phyloP scores from a whole-genome alignment of 1,140 invertebrate species.

The Pseudomyrmex gracilis region DNA sequence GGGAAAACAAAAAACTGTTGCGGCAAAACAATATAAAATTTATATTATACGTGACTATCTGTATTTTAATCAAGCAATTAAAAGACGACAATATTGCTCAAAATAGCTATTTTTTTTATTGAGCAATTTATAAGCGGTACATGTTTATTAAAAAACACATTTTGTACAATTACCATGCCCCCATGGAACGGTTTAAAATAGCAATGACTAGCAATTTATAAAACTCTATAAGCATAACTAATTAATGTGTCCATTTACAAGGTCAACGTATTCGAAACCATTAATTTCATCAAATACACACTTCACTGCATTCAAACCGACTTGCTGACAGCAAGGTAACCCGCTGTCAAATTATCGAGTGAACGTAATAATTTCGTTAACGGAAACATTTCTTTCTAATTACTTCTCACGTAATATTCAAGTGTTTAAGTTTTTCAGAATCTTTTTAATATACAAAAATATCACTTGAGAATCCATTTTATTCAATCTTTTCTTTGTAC shows the following conservation, averaged over 20 bases:
- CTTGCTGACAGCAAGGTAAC: not conserved
- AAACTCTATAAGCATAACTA: conserved; percentile 48
- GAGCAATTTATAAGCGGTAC: not conserved
- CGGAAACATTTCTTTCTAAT: conserved; percentile 60
- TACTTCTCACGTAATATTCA: not conserved
- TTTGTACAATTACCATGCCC: not conserved
- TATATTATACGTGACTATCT: not conserved
- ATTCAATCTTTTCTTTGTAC: not conserved
- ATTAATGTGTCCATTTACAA: conserved; percentile 54
- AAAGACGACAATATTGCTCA: not conserved
- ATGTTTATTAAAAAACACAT: not conserved
- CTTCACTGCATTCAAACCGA: conserved; percentile 19
- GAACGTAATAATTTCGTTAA: conserved; percentile 59
- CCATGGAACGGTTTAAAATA: not conserved
- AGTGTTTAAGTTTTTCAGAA: not conserved
- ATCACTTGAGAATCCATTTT: not conserved
- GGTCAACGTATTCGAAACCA: conserved; percentile 11
- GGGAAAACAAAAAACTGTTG: not conserved
- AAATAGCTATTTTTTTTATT: not conserved
- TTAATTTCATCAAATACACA: conserved; percentile 72
- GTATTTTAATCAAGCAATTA: not conserved
- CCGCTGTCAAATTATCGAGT: conserved; percentile 29
- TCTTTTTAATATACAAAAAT: not conserved
- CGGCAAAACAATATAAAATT: not conserved
- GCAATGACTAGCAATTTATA: conserved; percentile 10